Base-by-base conservation (phyloP, 2,888 invertebrate genomes). In the Altica lythri region DNA sequence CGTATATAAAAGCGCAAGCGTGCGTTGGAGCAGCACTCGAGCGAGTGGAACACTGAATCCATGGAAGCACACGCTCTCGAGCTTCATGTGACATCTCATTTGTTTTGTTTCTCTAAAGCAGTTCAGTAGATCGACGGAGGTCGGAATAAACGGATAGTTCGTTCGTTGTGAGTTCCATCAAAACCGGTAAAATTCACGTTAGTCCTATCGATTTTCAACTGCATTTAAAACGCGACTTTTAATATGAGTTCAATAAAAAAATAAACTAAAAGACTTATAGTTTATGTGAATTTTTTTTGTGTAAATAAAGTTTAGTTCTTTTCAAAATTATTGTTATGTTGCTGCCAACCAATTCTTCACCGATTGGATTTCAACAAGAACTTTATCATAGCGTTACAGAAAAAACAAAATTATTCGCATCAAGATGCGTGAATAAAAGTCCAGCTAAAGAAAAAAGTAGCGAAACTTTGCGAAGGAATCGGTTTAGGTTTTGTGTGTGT, bases 401-500 rank as follows among this genome's bases (percentile, higher is more conserved):
- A 64, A 75, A 73, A 67, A 72, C 71, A 0, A 74, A 71, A 60
- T 66, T 72, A 60, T 70, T 72, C 46, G 69, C 73, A 14, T 65
- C 72, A 34, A 74, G 71, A 66, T 72, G 72, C 57, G 62, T 63
- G 17, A 64, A 64, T 37, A 59, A 60, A 25, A 69, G 66, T 60
- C 64, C 67, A 8, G 57, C 59, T 17, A 66, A 64, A 53, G 65
- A 65, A 55, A 65, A 62, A 50, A 66, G 61, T 45, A 61, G 62
- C 45, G 69, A 68, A 43, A 54, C 63, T 6, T 38, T 60, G 37
- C 57, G 49, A 10, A 66, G 69, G 53, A 69, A 64, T 16, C 67
- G 70, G 60, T 75, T 75, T 58, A 63, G 72, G 54, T 72, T 76
- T 65, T 76, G 75, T 60, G 72, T 73, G 34, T 75, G 76, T 53